Base-by-base conservation (phyloP, 2,888 invertebrate genomes). In the Sphinx pinastri region DNA sequence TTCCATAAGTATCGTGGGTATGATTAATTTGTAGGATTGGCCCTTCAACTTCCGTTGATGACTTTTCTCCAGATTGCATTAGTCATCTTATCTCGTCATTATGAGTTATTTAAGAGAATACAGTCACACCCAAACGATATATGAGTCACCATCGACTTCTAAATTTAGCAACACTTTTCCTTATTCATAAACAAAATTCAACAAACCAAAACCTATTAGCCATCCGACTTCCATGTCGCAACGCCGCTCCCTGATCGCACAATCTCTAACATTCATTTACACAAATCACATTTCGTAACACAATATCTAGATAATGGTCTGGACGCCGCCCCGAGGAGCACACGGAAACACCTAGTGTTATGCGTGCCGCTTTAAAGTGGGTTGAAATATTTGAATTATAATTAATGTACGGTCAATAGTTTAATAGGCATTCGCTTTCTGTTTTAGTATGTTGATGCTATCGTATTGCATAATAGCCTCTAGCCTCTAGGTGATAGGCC, bases 231-330 rank as follows among this genome's bases (percentile, higher is more conserved):
- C 16, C 12, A 63, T 63, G 47, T 63, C 63, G 49, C 49, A 63
- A 63, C 47, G 13, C 63, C 63, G 19, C 49, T 63, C 63, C 63
- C 49, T 49, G 19, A 49, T 49, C 47, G 63, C 49, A 49, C 49
- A 49, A 63, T 47, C 60, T 11, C 57, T 12, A 63, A 49, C 60
- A 49, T 63, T 63, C 49, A 63, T 47, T 19, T 6, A 63, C 54
- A 54, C 14, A 52, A 69, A 69, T 55, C 45, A 54, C 49, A 68
- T 69, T 69, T 63, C 69, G 45, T 69, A 69, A 68, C 57, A 38
- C 16, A 16, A 51, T 58, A 68, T 59, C 68, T 57, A 1, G n/a
- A 54, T 54, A 45, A 63, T 54, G 45, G 45, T 63, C 19, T 67
- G 67, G 67, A 52, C 49, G 12, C 47, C 63, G 63, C 63, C 55